These are phyloP conservation scores for Iguana delicatissima DNA, from an alignment of 2,797 vertebrate genomes.

Conservation along the genomic window DNA sequence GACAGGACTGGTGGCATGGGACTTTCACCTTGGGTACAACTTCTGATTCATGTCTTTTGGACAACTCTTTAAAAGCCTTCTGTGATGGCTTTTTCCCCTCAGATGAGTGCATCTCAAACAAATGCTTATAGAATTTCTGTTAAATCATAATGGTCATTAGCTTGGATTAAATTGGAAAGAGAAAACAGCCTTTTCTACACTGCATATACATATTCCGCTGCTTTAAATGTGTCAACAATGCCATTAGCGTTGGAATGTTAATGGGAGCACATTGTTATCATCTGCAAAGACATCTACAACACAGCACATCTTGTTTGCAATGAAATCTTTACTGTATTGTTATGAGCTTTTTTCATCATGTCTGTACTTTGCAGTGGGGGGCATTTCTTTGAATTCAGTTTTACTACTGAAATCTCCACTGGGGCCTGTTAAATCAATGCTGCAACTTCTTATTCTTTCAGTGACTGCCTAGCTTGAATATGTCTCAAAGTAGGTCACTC, in stretches of 20 bases:
- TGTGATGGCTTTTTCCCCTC: neutral
- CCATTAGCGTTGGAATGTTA: neutral
- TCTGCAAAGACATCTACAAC: neutral
- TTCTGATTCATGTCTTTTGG: neutral
- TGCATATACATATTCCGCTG: neutral
- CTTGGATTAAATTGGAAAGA: neutral
- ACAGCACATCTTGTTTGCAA: conserved; percentile 14
- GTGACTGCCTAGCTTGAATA: conserved; percentile 12
- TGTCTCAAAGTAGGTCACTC: conserved; percentile 3
- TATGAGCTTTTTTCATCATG: neutral
- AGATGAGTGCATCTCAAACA: neutral
- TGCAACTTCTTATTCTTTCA: neutral
- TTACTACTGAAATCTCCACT: conserved; percentile 13
- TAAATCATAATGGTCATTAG: conserved; percentile 17
- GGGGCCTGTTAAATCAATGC: conserved; percentile 23
- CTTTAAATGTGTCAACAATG: neutral
- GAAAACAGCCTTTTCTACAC: neutral
- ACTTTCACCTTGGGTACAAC: neutral
- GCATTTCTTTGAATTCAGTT: conserved; percentile 18
- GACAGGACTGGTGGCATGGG: too few species aligned
- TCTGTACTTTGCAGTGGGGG: neutral
- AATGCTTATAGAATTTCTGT: neutral
- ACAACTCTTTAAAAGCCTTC: neutral
- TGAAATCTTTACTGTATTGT: conserved; percentile 26
- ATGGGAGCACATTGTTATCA: neutral